These are phyloP conservation scores for Halesus radiatus DNA, from an alignment of 1,140 invertebrate species.

Conservation along the genomic window DNA sequence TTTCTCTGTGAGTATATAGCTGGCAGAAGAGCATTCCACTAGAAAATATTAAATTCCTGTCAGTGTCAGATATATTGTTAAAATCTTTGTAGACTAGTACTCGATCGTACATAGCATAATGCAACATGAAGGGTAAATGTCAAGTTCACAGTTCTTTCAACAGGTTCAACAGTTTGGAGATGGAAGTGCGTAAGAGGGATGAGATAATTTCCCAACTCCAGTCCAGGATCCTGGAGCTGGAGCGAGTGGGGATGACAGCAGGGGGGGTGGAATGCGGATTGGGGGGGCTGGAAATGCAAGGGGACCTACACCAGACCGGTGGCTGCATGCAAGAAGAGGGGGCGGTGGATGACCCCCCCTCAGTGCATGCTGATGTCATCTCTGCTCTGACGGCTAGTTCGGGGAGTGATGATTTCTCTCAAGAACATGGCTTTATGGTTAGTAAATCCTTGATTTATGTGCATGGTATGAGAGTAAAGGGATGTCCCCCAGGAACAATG, in stretches of 20 bases:
- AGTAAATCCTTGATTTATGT: too few relatives aligned
- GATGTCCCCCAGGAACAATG: too few relatives aligned
- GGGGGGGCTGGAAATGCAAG: not conserved
- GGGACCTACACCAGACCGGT: not conserved
- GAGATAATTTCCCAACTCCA: slow-evolving; percentile 84
- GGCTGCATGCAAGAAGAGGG: not conserved
- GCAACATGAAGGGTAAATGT: slow-evolving; percentile 49
- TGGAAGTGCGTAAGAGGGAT: slow-evolving; percentile 82
- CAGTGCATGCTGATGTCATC: slow-evolving; percentile 43
- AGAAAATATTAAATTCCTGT: not conserved
- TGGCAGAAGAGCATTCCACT: too few relatives aligned
- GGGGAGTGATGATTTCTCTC: slow-evolving; percentile 66
- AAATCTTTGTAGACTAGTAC: not conserved
- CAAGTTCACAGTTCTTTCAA: slow-evolving; percentile 58
- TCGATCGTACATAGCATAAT: slow-evolving; percentile 58
- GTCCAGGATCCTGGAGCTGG: slow-evolving; percentile 78
- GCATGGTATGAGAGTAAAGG: too few relatives aligned
- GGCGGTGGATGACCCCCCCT: slow-evolving; percentile 14
- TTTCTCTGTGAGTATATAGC: too few relatives aligned
- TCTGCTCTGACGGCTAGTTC: slow-evolving; percentile 63
- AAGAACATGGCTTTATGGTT: slow-evolving; percentile 69
- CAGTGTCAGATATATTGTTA: not conserved
- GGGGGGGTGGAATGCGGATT: slow-evolving; percentile 56
- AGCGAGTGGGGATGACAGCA: slow-evolving; percentile 61
- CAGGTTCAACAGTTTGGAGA: slow-evolving; percentile 80